These are phyloP conservation scores for Holothuria glaberrima DNA, from an alignment of 35 echinoderm and acorn worm genomes.

Conservation along the genomic window DNA sequence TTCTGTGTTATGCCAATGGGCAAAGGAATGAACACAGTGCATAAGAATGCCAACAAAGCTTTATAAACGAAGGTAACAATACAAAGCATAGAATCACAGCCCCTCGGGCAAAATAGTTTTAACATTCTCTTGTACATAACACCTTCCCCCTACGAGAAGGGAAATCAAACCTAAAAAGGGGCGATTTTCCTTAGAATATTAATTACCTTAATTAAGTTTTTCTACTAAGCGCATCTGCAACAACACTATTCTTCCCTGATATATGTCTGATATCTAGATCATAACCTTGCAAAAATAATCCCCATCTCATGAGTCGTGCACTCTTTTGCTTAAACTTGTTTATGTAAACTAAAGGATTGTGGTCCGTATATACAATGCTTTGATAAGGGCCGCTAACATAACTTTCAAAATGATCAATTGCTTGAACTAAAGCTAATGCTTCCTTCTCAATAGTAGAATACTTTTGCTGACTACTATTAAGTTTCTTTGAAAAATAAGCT, in stretches of 20 bases:
- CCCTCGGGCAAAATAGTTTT: too few relatives aligned
- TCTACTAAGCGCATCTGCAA: constrained; percentile 48
- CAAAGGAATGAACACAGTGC: too few relatives aligned
- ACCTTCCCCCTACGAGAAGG: too few relatives aligned
- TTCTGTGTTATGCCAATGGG: too few relatives aligned
- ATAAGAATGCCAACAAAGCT: too few relatives aligned
- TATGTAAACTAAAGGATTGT: constrained; percentile 59
- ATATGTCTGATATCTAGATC: constrained; percentile 44
- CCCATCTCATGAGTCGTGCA: too few relatives aligned
- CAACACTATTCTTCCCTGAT: constrained; percentile 44
- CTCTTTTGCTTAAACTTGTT: too few relatives aligned
- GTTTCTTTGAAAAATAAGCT: too few relatives aligned
- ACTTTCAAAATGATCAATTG: constrained; percentile 59
- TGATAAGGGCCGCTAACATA: constrained; percentile 39
- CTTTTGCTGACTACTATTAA: constrained; percentile 24
- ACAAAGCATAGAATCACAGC: too few relatives aligned
- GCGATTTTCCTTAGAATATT: neutral
- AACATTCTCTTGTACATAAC: too few relatives aligned
- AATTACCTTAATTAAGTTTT: neutral
- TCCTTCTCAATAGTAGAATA: neutral
- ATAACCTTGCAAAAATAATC: too few relatives aligned
- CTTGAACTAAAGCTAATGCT: constrained; percentile 27
- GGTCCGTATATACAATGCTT: constrained; percentile 27
- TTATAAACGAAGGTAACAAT: too few relatives aligned
- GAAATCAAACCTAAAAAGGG: neutral